Evolutionary conservation across 53 echinoderm and acorn worm species (phyloP), one percentile per base, ranked within the genome.

Genomic region (Holothuria leucospilota): DNA sequence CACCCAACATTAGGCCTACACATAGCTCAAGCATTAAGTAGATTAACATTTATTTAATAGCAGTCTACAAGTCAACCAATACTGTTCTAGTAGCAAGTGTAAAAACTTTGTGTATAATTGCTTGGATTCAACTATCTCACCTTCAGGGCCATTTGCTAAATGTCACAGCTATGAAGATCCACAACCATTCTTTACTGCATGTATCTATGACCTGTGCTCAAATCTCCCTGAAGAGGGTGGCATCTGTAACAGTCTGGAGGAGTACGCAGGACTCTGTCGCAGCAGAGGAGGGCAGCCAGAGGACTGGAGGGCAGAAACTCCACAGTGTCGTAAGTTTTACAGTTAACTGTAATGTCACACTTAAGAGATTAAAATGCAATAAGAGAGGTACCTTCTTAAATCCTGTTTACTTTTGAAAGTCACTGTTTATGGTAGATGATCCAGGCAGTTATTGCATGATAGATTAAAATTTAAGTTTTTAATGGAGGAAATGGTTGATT

Each of bases 141-240:
- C 10, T 13, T n/a, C 74, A 91, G 93, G 96, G 56, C 91, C 92
- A 46, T 93, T 96, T 56, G 82, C 75, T 42, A 25, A 63, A 25
- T 96, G 96, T 71, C 96, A 96, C 69, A 87, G 91, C 18, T 86
- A 68, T 68, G 88, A 89, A 30, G 88, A 89, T 67, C 93, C 93
- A 8, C 18, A 14, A 13, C 65, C 81, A 5, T 96, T 91, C 70
- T 85, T 90, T 40, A 67, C 74, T 8, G 89, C 96, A 6, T 96
- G 96, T 23, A 71, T 91, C 58, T 93, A 91, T 86, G 96, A 96
- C 74, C 83, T 96, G 39, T 96, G 96, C 73, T 87, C 88, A 71
- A 82, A 65, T n/a, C 82, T 91, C 13, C 93, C 93, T 18, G 90
- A 90, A 28, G 93, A 96, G 15, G 82, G 85, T n/a, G 64, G 77